Evolutionary conservation across 2,113 vertebrate species (phyloP).

Genomic region (Macaca fascicularis): T2T-MFA8v1.1 NC_088387.1:111944501-111945000

Average conservation of each 20-base stretch:
- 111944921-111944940: not conserved
- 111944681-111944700: not conserved
- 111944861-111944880: not conserved
- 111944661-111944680: not conserved
- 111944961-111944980: not conserved
- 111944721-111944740: not conserved
- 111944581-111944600: accelerated
- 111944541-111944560: not conserved
- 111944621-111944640: not conserved
- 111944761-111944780: not conserved
- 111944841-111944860: not conserved
- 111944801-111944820: not conserved
- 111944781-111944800: not conserved
- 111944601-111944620: not conserved
- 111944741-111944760: not conserved
- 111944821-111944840: not conserved
- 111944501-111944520: not conserved
- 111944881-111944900: not conserved
- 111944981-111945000: not conserved
- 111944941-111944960: not conserved
- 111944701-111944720: not conserved
- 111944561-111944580: not conserved
- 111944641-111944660: not conserved
- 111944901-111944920: not conserved
- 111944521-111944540: not conserved